Conservation (phyloP, 2,797 vertebrate genomes). For the Ciconia nigra region DNA sequence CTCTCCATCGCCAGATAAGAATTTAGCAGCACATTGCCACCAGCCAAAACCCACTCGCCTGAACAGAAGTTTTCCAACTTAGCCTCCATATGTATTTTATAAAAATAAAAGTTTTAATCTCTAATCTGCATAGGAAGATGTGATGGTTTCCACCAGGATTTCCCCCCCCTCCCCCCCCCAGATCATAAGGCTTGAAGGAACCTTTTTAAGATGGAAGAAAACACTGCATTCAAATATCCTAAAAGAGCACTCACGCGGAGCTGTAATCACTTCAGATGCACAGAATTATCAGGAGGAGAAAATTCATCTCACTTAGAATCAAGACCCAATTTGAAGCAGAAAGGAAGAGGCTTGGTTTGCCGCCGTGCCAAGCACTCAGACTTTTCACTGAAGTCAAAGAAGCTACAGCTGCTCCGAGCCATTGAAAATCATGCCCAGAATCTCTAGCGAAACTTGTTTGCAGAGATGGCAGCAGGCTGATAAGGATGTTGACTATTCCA, state of each 20-base stretch:
- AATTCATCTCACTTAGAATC: slow-evolving; percentile 66
- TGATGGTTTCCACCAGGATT: slow-evolving; percentile 17
- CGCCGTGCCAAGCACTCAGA: slow-evolving; percentile 50
- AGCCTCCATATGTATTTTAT: slow-evolving; percentile 1
- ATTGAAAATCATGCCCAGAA: slow-evolving; percentile 46
- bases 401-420: slow-evolving; percentile 52
- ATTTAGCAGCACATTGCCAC: slow-evolving; percentile 17
- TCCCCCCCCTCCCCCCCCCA: neutral
- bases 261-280: slow-evolving; percentile 69
- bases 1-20: neutral
- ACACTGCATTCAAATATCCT: slow-evolving; percentile 50
- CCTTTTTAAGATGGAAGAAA: slow-evolving; percentile 61
- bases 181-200: slow-evolving; percentile 45
- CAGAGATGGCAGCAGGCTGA: slow-evolving; percentile 29
- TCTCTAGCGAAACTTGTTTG: slow-evolving; percentile 5
- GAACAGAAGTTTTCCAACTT: slow-evolving; percentile 14
- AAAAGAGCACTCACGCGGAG: slow-evolving; percentile 61
- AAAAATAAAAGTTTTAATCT: slow-evolving; percentile 53
- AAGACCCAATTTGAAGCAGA: slow-evolving; percentile 61
- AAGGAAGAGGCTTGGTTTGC: slow-evolving; percentile 64
- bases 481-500: slow-evolving; percentile 29
- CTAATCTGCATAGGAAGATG: slow-evolving; percentile 39
- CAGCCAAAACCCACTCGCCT: slow-evolving; percentile 25
- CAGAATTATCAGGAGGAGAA: slow-evolving; percentile 66
- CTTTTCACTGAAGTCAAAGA: slow-evolving; percentile 54